Evolutionary conservation across 2,113 vertebrate genomes (phyloP).

Genomic region (Lampris megalopsis): DNA sequence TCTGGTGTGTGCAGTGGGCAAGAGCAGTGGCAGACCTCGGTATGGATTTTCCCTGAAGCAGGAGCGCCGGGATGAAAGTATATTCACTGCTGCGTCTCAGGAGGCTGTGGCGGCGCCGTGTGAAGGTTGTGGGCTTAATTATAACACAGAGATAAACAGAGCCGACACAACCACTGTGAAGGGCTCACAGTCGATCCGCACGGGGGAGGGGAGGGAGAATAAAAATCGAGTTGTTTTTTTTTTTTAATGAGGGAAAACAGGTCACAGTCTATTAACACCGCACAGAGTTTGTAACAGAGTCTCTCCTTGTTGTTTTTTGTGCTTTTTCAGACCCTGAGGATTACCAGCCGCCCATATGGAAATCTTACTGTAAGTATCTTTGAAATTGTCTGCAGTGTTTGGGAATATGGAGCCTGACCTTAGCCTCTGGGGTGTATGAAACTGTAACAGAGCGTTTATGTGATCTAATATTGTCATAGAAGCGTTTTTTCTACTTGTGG

Average conservation of each 20-base stretch:
- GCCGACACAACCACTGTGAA: slow-evolving; percentile 32
- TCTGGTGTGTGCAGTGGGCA: slow-evolving; percentile 23
- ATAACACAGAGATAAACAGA: slow-evolving; percentile 53
- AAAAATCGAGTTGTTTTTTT: not conserved
- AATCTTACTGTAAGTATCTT: slow-evolving; percentile 95
- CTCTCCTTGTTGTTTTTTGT: slow-evolving; percentile 61
- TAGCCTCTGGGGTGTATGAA: slow-evolving; percentile 4
- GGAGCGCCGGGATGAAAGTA: slow-evolving; percentile 47
- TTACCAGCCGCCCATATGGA: slow-evolving; percentile 99
- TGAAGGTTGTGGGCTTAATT: slow-evolving; percentile 54
- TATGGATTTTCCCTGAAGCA: slow-evolving; percentile 62
- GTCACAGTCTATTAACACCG: slow-evolving; percentile 33
- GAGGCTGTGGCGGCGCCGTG: slow-evolving; percentile 37
- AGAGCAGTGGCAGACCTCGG: slow-evolving; percentile 2
- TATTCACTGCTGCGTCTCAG: slow-evolving; percentile 42
- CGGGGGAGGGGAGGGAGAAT: slow-evolving; percentile 21
- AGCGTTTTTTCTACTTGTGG: slow-evolving; percentile 8
- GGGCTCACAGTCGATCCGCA: slow-evolving; percentile 21
- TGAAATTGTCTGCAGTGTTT: slow-evolving; percentile 29
- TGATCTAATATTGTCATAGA: slow-evolving; percentile 27
- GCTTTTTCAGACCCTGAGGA: slow-evolving; percentile 93
- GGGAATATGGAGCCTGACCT: slow-evolving; percentile 24
- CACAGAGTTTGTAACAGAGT: slow-evolving; percentile 36
- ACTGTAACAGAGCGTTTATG: slow-evolving; percentile 22
- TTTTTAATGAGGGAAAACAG: slow-evolving; percentile 49